Evolutionary conservation across 2,888 invertebrate species (phyloP).

Genomic region (Pollenia griseotomentosa): DNA sequence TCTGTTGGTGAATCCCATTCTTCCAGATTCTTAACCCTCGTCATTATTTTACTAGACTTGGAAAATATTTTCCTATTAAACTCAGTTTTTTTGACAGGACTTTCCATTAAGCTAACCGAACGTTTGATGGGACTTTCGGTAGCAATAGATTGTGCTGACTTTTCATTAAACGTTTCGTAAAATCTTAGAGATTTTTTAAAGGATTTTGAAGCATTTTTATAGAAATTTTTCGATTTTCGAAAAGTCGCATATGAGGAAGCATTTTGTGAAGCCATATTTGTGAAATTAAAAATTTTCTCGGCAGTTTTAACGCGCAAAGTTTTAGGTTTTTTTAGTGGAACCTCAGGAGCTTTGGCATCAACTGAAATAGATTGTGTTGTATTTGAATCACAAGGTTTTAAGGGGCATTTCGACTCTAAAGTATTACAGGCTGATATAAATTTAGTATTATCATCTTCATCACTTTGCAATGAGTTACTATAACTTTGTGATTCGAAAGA

Average conservation of each 20-base stretch:
- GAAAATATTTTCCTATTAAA: constrained; percentile 36
- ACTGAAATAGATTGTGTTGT: neutral
- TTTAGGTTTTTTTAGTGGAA: constrained; percentile 36
- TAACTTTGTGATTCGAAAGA: constrained; percentile 6
- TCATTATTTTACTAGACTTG: constrained; percentile 37
- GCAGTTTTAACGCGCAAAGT: constrained; percentile 36
- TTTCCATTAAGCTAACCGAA: constrained; percentile 46
- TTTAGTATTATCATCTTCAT: constrained; percentile 34
- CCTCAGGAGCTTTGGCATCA: neutral
- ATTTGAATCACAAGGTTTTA: neutral
- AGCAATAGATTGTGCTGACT: neutral
- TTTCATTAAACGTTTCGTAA: constrained; percentile 67
- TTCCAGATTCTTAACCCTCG: neutral
- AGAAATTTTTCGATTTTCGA: constrained; percentile 57
- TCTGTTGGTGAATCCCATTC: constrained; percentile 47
- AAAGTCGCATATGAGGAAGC: constrained; percentile 46
- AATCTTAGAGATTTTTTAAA: constrained; percentile 65
- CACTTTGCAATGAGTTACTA: neutral
- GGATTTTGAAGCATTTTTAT: constrained; percentile 64
- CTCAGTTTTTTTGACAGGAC: neutral
- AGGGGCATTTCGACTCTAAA: constrained; percentile 44
- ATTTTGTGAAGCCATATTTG: constrained; percentile 51
- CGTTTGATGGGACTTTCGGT: constrained; percentile 1
- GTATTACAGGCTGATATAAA: constrained; percentile 49
- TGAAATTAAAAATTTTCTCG: constrained; percentile 43